Conservation (phyloP, 1,140 invertebrate species). For the Elymnias hypermnestra region DNA sequence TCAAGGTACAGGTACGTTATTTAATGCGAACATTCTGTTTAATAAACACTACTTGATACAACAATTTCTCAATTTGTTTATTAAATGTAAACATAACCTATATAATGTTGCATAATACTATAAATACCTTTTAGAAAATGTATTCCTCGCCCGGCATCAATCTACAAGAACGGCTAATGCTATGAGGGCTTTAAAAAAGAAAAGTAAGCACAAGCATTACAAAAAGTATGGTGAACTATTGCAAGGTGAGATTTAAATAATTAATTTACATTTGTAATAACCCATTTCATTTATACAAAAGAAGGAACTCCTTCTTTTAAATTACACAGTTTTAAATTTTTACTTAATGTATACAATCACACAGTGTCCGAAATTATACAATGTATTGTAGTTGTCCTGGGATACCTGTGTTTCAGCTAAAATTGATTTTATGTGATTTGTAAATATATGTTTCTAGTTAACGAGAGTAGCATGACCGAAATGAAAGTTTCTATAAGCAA, state of each 20-base stretch:
- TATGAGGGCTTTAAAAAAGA: slow-evolving; percentile 51
- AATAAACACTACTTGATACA: neutral
- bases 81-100: slow-evolving; percentile 47
- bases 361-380: no score
- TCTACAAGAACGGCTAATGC: slow-evolving; percentile 61
- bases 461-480: slow-evolving; percentile 77
- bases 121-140: slow-evolving; percentile 46
- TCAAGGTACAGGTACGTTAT: slow-evolving; percentile 39
- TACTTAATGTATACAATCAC: no score
- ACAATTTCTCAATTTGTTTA: slow-evolving; percentile 10
- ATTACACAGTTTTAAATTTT: no score
- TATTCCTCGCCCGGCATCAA: slow-evolving; percentile 48
- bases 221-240: slow-evolving; percentile 70
- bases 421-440: no score
- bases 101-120: slow-evolving; percentile 60
- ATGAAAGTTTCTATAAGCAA: slow-evolving; percentile 80
- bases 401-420: no score
- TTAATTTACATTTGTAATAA: slow-evolving; percentile 20
- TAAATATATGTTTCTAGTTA: slow-evolving; percentile 79
- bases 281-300: no score
- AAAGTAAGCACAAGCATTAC: slow-evolving; percentile 51
- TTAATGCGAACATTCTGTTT: neutral
- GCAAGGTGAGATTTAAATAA: slow-evolving; percentile 36
- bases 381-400: no score
- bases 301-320: no score